phyloP scores from a whole-genome alignment of 2,888 invertebrate species.

The Melanostoma scalare region DNA sequence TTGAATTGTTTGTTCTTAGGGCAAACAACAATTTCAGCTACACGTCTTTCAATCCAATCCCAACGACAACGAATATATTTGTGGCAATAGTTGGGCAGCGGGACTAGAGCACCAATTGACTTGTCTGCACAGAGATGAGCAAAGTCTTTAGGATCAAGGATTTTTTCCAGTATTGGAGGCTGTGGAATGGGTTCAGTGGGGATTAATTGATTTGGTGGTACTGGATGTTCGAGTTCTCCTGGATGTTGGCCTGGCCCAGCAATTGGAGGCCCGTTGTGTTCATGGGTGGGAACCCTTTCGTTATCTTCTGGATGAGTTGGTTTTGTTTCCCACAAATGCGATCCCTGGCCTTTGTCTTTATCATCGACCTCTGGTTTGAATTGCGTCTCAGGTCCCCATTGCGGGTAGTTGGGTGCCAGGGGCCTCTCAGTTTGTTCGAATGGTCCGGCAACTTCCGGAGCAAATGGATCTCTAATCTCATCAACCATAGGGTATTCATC shows the following conservation, averaged over 20 bases:
- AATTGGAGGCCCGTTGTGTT: no score
- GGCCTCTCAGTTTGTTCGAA: background rate
- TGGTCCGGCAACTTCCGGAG: background rate
- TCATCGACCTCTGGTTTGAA: no score
- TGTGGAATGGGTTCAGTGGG: background rate
- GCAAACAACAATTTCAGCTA: conserved; percentile 56
- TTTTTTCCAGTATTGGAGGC: conserved; percentile 9
- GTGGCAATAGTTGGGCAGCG: conserved; percentile 75
- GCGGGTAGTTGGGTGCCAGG: no score
- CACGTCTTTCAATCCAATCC: conserved; percentile 60
- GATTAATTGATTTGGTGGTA: background rate
- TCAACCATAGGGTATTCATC: conserved; percentile 18
- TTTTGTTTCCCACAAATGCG: no score
- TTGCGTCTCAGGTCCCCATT: no score
- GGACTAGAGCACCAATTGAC: conserved; percentile 75
- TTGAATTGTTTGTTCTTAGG: conserved; percentile 65
- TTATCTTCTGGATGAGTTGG: no score
- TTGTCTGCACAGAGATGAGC: conserved; percentile 74
- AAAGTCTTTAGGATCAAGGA: conserved; percentile 8
- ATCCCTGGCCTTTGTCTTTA: no score
- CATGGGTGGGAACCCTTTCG: no score
- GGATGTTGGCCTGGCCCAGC: background rate
- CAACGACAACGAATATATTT: conserved; percentile 71
- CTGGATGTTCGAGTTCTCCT: background rate
- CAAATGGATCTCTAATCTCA: conserved; percentile 6